Evolutionary conservation across 1,140 invertebrate genomes (phyloP), one percentile per base, ranked within the genome.

Genomic region (Rhopalosiphum padi): DNA sequence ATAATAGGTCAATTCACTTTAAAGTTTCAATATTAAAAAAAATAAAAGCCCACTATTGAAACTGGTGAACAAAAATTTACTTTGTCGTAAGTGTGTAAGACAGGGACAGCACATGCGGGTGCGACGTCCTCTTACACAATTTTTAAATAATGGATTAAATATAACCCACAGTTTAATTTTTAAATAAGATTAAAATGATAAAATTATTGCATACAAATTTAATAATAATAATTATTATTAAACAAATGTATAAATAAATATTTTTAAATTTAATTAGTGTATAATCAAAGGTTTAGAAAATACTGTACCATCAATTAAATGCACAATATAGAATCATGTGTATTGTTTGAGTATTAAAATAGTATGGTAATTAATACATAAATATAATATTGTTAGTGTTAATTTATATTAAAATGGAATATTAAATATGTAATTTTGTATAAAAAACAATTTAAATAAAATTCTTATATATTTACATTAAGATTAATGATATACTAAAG

Each of bases 301-400:
- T 90, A 21, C 53, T 85, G 91, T 92, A 77, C 77, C 55, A 92
- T 77, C 82, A 92, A 92, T 92, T 77, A 85, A 92, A 82, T 83
- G 35, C 43, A 92, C 23, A 92, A 25, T 92, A 18, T 30, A 91
- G 25, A 60, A 53, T 18, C 77, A 77, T 48, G 82, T 48, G 30
- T 41, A 91, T 77, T 46, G 25, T 82, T 82, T 91, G 68, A 77
- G 35, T 48, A 91, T 48, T 91, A 91, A 35, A 48, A 55, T 43
- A 90, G 1, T 60, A 90, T 43, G 48, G 22, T 53, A 89, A 55
- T 89, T 46, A 46, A 46, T 11, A 46, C 6, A 46, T 46, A 9
- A 7, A 46, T 46, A 9, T 46, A 46, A 9, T 18, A 89, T 46
- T 86, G 23, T 46, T 25, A 23, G 9, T 53, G 51, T 35, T 35